phyloP scores from a whole-genome alignment of 2,888 invertebrate genomes.

The Mycogona germanica region DNA sequence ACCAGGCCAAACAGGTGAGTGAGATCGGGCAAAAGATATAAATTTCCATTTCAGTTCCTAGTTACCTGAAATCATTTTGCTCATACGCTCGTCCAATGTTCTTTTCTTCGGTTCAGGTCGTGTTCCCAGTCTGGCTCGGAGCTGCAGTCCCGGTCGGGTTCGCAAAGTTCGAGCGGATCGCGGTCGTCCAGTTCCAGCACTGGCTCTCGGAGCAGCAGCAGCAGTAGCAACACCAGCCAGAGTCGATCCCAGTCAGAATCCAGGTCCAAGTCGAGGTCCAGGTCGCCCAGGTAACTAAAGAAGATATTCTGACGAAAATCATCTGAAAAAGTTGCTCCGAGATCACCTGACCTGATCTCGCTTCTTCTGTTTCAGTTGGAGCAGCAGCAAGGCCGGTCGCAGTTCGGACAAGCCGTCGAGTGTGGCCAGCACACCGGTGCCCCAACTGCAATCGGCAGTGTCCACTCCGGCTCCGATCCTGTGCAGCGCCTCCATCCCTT shows the following conservation, averaged over 20 bases:
- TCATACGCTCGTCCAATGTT: not conserved
- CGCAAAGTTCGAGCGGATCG: conserved; percentile 29
- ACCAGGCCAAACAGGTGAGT: conserved; percentile 9
- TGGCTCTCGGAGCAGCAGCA: conserved; percentile 22
- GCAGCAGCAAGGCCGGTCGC: conserved; percentile 23
- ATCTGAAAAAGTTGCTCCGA: not conserved
- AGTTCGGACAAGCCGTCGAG: conserved; percentile 23
- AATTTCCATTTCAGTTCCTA: too few relatives aligned
- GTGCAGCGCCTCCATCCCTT: conserved; percentile 19
- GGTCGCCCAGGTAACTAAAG: conserved; percentile 23
- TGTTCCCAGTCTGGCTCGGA: conserved; percentile 30
- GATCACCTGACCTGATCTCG: not conserved
- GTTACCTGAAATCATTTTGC: too few relatives aligned
- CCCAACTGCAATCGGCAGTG: conserved; percentile 29
- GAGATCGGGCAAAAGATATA: too few relatives aligned
- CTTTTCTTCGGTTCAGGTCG: conserved; percentile 20
- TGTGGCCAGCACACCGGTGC: conserved; percentile 20
- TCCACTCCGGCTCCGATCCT: conserved; percentile 17
- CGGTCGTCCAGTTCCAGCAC: conserved; percentile 26
- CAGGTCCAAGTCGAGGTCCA: conserved; percentile 33
- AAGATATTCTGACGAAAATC: too few relatives aligned
- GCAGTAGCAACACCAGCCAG: conserved; percentile 32
- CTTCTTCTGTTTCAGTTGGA: conserved; percentile 22
- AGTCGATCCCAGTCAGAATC: conserved; percentile 35
- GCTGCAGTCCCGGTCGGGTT: conserved; percentile 24